A percentile compares a stretch with the other conserved stretches of the same genome.
Evolutionary conservation across 2,888 invertebrate species (phyloP).

Genomic region (Lycia hirtaria): DNA sequence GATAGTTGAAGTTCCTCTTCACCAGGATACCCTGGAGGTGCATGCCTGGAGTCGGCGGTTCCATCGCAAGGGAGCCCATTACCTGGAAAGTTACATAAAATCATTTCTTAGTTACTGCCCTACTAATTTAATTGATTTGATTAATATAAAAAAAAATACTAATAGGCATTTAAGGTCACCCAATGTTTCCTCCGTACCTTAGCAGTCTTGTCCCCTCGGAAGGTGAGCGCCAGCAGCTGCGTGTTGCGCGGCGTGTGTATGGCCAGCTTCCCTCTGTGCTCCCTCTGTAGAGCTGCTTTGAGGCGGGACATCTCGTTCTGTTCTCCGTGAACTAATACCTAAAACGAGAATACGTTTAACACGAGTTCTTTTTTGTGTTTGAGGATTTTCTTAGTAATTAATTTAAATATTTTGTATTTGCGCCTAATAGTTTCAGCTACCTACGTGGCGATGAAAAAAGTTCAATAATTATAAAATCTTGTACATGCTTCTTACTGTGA

Average conservation of each 20-base stretch:
- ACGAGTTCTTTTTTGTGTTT: no score
- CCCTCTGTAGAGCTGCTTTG: constrained; percentile 96
- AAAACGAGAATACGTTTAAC: background rate
- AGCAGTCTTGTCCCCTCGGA: constrained; percentile 98
- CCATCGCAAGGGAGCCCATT: constrained; percentile 96
- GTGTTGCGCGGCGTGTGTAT: constrained; percentile 99
- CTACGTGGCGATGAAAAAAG: no score
- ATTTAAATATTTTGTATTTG: no score
- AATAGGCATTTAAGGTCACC: background rate
- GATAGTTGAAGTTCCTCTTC: constrained; percentile 99
- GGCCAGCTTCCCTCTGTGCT: constrained; percentile 95
- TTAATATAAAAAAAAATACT: no score
- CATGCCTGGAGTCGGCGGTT: constrained; percentile 91
- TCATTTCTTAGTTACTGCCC: background rate
- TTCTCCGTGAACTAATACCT: constrained; percentile 98
- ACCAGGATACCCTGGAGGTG: constrained; percentile 96
- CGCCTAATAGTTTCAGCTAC: no score
- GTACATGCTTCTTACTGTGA: no score
- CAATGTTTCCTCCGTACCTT: constrained; percentile 86
- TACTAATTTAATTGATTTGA: no score
- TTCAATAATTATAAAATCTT: no score
- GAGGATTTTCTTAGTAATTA: no score
- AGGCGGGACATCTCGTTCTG: constrained; percentile 99
- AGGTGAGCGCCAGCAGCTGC: constrained; percentile 95
- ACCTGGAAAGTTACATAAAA: constrained; percentile 67